These are phyloP conservation scores for Urocitellus parryii DNA, from an alignment of 2,113 vertebrate species.

Conservation along the genomic window DNA sequence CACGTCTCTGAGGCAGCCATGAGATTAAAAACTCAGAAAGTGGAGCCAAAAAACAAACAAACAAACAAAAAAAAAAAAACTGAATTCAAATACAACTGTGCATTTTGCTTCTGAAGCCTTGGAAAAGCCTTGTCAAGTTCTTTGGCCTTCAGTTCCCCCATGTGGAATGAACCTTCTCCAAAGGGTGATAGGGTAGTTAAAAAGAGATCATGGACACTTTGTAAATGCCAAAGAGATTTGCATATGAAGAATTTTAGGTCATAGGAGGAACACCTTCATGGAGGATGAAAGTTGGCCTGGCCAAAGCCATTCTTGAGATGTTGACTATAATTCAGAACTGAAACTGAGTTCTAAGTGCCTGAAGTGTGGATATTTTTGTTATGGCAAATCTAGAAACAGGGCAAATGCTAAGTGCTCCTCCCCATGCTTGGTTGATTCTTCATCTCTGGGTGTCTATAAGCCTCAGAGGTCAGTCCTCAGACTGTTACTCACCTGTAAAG, in stretches of 20 bases:
- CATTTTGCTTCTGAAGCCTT: background rate
- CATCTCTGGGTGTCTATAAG: background rate
- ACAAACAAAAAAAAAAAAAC: constrained; percentile 31
- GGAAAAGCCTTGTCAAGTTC: background rate
- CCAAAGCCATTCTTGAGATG: background rate
- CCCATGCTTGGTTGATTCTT: background rate
- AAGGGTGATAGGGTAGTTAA: background rate
- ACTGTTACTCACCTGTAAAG: background rate
- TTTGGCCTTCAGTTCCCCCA: background rate
- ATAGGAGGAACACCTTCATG: background rate
- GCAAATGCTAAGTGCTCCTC: background rate
- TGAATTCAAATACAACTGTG: background rate
- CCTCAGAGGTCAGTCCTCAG: background rate
- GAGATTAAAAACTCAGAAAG: background rate
- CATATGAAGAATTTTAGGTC: background rate
- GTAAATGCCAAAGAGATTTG: constrained; percentile 2
- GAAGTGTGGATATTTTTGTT: no score
- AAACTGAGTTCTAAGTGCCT: background rate
- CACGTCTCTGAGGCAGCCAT: background rate
- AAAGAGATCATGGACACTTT: background rate
- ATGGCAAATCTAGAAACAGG: background rate
- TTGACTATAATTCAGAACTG: background rate
- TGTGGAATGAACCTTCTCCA: background rate
- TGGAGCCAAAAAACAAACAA: background rate
- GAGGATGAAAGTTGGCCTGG: background rate